Evolutionary conservation across 2,113 vertebrate species (phyloP), one percentile per base, ranked within the genome.

Genomic region (Myiozetetes cayanensis): DNA sequence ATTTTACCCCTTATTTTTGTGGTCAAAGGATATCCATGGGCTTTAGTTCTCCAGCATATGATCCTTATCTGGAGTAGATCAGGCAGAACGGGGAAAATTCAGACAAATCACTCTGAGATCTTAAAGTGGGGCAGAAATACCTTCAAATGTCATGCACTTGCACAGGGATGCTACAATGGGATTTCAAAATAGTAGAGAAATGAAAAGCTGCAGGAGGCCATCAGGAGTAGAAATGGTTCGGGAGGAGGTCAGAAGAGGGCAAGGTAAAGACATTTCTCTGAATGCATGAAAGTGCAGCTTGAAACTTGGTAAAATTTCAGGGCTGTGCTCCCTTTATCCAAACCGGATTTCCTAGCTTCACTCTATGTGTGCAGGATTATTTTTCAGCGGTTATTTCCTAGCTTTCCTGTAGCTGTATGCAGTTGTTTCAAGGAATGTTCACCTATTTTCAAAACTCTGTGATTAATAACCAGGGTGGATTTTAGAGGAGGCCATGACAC

Each of bases 311-410:
- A 43, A 93, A 94, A 92, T 92, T 92, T 93, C 30, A 2, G 43
- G 33, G 30, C 72, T 86, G 30, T 50, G 30, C 39, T 92, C 59
- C 50, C 50, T 94, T 94, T 93, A 96, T 93, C 59, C 63, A 93
- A 96, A 86, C 7, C 92, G 95, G 68, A 95, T 90, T 92, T 95
- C 50, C 55, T 70, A 95, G 50, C 58, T 86, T 84, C 39, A 27
- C 4, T 79, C 35, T 77, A 56, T 53, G 16, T 53, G 50, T 80
- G 37, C n/a, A 92, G 67, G 62, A 83, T 80, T 93, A 84, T 15
- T 35, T 56, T 73, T 85, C 13, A 44, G 58, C 65, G 94, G 66
- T 85, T 87, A 53, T 85, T 93, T 88, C 50, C 52, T 66, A 92
- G 31, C 43, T 86, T 88, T 91, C 18, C 16, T 66, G 25, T 62